These are phyloP conservation scores for Drosophila sechellia DNA, from an alignment of 1,140 invertebrate genomes.

Conservation along the genomic window DNA sequence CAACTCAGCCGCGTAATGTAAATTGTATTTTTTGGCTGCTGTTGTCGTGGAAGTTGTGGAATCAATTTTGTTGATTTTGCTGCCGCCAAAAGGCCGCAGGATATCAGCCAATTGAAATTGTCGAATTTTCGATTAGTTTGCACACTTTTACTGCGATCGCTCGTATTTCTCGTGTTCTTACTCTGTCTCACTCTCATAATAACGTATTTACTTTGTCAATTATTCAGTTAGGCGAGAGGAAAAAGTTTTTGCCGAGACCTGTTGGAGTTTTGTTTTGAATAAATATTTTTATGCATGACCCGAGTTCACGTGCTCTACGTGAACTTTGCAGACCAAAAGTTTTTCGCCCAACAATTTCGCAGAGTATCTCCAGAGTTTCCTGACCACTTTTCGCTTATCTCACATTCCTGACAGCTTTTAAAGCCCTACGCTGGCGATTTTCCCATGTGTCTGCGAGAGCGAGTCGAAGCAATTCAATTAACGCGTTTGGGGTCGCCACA, in stretches of 20 bases:
- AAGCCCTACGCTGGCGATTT: slow-evolving; percentile 26
- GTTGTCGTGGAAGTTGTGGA: slow-evolving; percentile 37
- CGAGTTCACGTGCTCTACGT: slow-evolving; percentile 5
- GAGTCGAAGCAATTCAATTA: slow-evolving; percentile 63
- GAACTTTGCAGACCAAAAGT: slow-evolving; percentile 25
- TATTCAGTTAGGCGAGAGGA: slow-evolving; percentile 11
- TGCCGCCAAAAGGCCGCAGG: slow-evolving; percentile 57
- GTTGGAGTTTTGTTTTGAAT: slow-evolving; percentile 41
- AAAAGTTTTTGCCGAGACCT: slow-evolving; percentile 30
- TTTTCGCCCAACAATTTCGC: slow-evolving; percentile 15
- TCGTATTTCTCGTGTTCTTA: slow-evolving; percentile 21
- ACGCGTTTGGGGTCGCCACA: slow-evolving; percentile 59
- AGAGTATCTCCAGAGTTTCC: slow-evolving; percentile 9
- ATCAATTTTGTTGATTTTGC: slow-evolving; percentile 67
- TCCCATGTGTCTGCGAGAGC: slow-evolving; percentile 19
- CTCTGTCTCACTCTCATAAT: slow-evolving; percentile 76
- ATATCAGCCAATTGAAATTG: slow-evolving; percentile 19
- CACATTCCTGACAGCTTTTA: slow-evolving; percentile 22
- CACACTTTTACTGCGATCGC: slow-evolving; percentile 52
- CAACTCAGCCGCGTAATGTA: slow-evolving; percentile 68
- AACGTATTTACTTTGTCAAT: slow-evolving; percentile 34
- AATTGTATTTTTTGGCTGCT: slow-evolving; percentile 59
- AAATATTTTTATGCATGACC: slow-evolving; percentile 9
- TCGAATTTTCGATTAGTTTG: slow-evolving; percentile 35
- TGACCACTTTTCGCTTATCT: neutral